Evolutionary conservation across 2,797 vertebrate genomes (phyloP).

Genomic region (Acanthopagrus latus): DNA sequence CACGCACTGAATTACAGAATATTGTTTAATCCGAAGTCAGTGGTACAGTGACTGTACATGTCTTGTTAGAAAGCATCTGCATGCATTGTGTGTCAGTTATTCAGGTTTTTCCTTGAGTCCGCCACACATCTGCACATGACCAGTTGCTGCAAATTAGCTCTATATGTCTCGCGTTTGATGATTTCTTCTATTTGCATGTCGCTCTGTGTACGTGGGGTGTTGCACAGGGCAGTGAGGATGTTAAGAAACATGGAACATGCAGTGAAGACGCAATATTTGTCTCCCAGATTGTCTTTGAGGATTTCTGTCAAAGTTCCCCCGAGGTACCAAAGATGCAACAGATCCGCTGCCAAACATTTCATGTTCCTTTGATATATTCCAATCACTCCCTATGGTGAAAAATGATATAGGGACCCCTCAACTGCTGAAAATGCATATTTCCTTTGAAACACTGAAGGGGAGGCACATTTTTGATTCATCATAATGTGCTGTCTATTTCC

Average conservation of each 20-base stretch:
- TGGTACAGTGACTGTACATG: too few relatives aligned
- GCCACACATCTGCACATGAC: too few relatives aligned
- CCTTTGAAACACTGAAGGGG: neutral
- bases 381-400: neutral
- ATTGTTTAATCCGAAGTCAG: neutral
- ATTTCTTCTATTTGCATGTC: neutral
- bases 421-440: neutral
- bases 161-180: neutral
- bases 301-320: slow-evolving; percentile 8
- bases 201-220: neutral
- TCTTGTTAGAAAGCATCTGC: too few relatives aligned
- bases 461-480: neutral
- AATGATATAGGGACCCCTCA: neutral
- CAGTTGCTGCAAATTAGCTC: neutral
- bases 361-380: neutral
- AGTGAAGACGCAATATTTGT: slow-evolving; percentile 11
- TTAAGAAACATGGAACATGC: neutral
- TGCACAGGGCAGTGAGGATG: neutral
- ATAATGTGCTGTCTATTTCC: neutral
- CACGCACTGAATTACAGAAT: neutral
- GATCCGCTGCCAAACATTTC: slow-evolving; percentile 21
- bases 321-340: slow-evolving; percentile 8
- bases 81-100: too few relatives aligned
- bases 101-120: too few relatives aligned
- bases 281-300: neutral